Evolutionary conservation across 1,140 invertebrate genomes (phyloP), one percentile per base, ranked within the genome.

Genomic region (Trichoplusia ni): DNA sequence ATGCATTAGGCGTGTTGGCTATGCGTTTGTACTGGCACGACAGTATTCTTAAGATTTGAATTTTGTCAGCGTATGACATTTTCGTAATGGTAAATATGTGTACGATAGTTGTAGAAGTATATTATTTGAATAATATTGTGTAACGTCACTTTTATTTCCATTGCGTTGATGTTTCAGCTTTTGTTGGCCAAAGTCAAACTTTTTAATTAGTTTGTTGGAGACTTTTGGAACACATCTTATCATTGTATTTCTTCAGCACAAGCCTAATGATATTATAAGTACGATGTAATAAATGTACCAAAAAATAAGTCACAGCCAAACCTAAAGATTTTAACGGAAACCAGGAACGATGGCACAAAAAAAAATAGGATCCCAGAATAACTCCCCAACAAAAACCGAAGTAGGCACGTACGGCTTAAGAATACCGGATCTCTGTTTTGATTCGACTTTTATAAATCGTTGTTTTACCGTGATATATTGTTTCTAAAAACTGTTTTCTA

Each of bases 1-100:
- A 86, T 84, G 81, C 77, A 84, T 84, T 77, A 79, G 74, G 59
- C 66, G 70, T 79, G 65, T 75, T 71, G 69, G 61, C 79, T 69
- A 46, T 69, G 71, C 69, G 42, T 58, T 69, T 65, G 47, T 53
- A 7, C 38, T 18, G 33, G 27, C 38, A 23, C 37, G 11, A 37
- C 1, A 19, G 53, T 59, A 35, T 44, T 44, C 56, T 59, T 59
- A 13, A 56, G 31, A 9, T 58, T 67, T 51, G 31, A 61, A 69
- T 62, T 63, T 69, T 68, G 40, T 54, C 60, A 71, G 33, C 29
- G 16, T 14, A 35, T 51, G 47, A 33, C 18, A 21, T 51, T 35
- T 51, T 49, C 25, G 14, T 51, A 33, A 51, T 23, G n/a, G 29
- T 8, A 18, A 33, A 51, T 51, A 18, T 21, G 9, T 11, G 2